Evolutionary conservation across 1,140 invertebrate species (phyloP).

Genomic region (Maconellicoccus hirsutus): DNA sequence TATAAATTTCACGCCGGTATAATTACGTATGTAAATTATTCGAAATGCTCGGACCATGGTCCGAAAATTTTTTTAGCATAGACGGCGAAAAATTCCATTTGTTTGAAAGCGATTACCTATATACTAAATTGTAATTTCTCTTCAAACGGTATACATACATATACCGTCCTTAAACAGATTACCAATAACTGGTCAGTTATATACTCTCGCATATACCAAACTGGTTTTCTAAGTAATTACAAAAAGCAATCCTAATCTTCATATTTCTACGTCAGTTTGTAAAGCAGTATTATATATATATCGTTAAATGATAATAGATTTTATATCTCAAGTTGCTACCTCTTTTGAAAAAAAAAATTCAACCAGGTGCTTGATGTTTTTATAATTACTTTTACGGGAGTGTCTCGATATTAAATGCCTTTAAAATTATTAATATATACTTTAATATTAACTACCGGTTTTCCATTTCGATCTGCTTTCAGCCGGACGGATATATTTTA

Average conservation of each 20-base stretch:
- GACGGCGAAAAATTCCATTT: neutral
- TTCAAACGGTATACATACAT: slow-evolving; percentile 8
- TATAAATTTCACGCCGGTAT: no score
- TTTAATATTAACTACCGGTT: slow-evolving; percentile 4
- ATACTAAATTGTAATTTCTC: neutral
- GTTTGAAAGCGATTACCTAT: neutral
- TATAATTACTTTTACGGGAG: slow-evolving; percentile 9
- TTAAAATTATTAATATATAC: slow-evolving; percentile 6
- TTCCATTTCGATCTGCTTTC: neutral
- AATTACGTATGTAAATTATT: no score
- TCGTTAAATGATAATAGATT: slow-evolving; percentile 9
- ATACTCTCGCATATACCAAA: neutral
- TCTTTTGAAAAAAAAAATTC: neutral
- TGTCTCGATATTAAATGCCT: slow-evolving; percentile 8
- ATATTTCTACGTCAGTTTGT: slow-evolving; percentile 9
- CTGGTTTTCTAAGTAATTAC: slow-evolving; percentile 6
- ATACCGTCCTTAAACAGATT: slow-evolving; percentile 3
- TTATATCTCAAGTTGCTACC: neutral
- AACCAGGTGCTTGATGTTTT: slow-evolving; percentile 7
- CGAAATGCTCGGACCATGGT: no score
- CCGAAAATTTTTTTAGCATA: no score
- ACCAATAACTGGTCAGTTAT: slow-evolving; percentile 1
- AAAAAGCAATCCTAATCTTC: slow-evolving; percentile 9
- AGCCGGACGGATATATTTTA: neutral
- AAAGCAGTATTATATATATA: neutral